Evolutionary conservation across 2,797 vertebrate species (phyloP).

Genomic region (Peromyscus attwateri): DNA sequence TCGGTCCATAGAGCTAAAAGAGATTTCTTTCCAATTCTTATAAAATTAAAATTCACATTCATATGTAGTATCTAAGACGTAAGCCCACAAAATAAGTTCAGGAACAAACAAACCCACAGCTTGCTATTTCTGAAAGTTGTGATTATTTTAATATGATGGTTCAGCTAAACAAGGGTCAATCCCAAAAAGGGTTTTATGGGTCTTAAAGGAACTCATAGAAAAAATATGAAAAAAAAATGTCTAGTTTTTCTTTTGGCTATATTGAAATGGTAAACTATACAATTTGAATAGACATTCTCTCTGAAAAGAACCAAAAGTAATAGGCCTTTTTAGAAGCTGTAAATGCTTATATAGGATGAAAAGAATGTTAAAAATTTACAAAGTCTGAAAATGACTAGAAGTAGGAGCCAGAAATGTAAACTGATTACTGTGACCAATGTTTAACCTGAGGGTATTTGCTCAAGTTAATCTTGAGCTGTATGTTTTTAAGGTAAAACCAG

Average conservation of each 20-base stretch:
- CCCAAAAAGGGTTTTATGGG: background rate
- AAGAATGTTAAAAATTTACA: constrained; percentile 44
- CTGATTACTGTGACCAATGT: background rate
- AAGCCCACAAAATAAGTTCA: background rate
- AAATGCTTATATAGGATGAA: constrained; percentile 1
- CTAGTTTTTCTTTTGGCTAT: background rate
- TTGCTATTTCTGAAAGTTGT: constrained; percentile 55
- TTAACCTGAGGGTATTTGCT: background rate
- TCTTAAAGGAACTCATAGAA: background rate
- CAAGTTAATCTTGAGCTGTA: background rate
- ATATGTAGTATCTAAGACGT: background rate
- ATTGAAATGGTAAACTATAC: background rate
- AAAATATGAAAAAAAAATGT: background rate
- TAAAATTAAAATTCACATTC: constrained; percentile 27
- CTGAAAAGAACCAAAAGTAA: constrained; percentile 53
- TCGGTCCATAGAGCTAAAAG: background rate
- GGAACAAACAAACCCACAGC: constrained; percentile 47
- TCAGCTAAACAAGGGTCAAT: background rate
- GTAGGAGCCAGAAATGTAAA: background rate
- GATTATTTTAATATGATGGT: constrained; percentile 48
- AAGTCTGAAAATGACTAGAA: background rate
- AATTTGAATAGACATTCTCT: background rate
- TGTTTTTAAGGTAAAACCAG: background rate
- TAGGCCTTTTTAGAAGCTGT: background rate
- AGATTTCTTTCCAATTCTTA: constrained; percentile 32